Evolutionary conservation across 1,140 invertebrate species (phyloP).

Genomic region (Thaumatotibia leucotreta): DNA sequence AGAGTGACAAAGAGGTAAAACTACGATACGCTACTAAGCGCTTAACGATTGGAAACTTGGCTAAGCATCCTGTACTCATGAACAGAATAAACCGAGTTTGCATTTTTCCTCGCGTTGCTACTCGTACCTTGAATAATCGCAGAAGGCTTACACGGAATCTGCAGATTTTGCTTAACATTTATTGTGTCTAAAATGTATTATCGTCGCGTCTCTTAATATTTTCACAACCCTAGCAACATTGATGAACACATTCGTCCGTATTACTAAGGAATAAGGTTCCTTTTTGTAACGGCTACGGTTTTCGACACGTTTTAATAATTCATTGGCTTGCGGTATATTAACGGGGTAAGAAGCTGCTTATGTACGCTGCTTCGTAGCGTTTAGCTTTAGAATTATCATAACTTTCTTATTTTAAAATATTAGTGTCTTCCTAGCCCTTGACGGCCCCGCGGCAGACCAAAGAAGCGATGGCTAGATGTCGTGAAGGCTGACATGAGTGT

Average conservation of each 20-base stretch:
- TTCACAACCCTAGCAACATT: neutral
- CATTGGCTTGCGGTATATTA: neutral
- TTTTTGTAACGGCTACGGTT: neutral
- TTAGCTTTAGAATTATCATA: neutral
- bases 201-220: neutral
- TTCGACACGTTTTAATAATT: neutral
- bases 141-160: neutral
- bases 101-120: neutral
- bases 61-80: too few species aligned
- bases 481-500: too few species aligned
- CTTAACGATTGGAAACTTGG: too few species aligned
- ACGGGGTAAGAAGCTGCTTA: neutral
- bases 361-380: neutral
- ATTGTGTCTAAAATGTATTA: neutral
- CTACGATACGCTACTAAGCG: too few species aligned
- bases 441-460: neutral
- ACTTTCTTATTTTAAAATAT: slow-evolving; percentile 1
- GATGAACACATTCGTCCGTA: neutral
- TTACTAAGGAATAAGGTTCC: neutral
- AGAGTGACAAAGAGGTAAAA: too few species aligned
- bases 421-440: neutral
- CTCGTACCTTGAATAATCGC: slow-evolving; percentile 1
- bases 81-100: neutral
- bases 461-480: too few species aligned
- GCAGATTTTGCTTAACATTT: slow-evolving; percentile 5